A percentile compares a stretch with the other conserved stretches of the same genome.
Conservation (phyloP, 2,797 vertebrate genomes). For the Macropodus opercularis region DNA sequence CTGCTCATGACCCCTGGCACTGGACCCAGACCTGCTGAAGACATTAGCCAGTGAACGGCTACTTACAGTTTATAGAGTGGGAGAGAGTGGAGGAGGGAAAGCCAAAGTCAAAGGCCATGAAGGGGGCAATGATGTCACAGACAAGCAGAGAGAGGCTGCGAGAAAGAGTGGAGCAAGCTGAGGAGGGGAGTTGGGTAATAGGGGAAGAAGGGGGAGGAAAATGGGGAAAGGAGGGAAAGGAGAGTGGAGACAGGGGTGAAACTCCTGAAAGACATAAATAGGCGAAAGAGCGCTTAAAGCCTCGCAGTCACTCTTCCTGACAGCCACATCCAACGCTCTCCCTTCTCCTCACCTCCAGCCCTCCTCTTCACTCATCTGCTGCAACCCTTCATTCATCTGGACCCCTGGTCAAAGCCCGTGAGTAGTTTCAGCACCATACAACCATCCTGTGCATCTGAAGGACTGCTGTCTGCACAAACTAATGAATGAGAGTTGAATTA, state of each 20-base stretch:
- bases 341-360: conserved; percentile 68
- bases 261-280: conserved; percentile 88
- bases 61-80: conserved; percentile 31
- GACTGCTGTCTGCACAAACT: not conserved
- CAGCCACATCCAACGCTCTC: conserved; percentile 81
- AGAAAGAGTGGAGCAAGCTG: conserved; percentile 28
- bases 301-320: conserved; percentile 85
- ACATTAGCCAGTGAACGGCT: conserved; percentile 64
- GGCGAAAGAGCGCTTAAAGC: conserved; percentile 76
- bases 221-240: conserved; percentile 9
- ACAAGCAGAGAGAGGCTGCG: conserved; percentile 40
- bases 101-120: conserved; percentile 65
- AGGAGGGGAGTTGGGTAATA: conserved; percentile 47
- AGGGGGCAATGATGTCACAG: conserved; percentile 55
- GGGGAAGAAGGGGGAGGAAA: conserved; percentile 37
- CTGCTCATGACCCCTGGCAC: conserved; percentile 51
- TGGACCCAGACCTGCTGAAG: conserved; percentile 58
- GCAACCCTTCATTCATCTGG: conserved; percentile 68
- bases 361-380: conserved; percentile 66
- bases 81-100: conserved; percentile 30
- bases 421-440: conserved; percentile 74
- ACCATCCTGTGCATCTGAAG: conserved; percentile 2
- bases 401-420: conserved; percentile 75
- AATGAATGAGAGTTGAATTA: not conserved
- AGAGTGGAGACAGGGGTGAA: conserved; percentile 75